Percentiles rank a stretch among this genome's conserved stretches.
phyloP scores from a whole-genome alignment of 2,888 invertebrate species.

The Autographa pulchrina region DNA sequence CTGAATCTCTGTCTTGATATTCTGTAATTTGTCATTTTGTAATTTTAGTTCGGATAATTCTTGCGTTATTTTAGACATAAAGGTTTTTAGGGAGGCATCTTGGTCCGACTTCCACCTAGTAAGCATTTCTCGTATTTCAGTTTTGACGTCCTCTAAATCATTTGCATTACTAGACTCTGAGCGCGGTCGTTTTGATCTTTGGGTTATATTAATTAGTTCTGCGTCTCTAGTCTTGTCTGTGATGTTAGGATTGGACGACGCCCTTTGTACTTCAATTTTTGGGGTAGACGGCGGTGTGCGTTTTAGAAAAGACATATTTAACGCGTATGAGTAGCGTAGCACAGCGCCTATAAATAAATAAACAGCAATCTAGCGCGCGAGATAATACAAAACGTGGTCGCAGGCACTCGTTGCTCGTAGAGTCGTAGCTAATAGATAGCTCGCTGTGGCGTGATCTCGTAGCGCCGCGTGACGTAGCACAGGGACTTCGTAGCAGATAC shows the following conservation, averaged over 20 bases:
- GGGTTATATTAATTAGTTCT: not conserved
- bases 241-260: not conserved
- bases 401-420: too few relatives aligned
- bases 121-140: conserved; percentile 18
- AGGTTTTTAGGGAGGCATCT: conserved; percentile 5
- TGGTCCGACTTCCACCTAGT: conserved; percentile 9
- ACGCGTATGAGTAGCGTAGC: not conserved
- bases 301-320: conserved; percentile 4
- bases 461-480: too few relatives aligned
- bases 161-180: not conserved
- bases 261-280: conserved; percentile 1
- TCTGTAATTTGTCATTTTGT: conserved; percentile 3
- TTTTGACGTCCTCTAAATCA: conserved; percentile 13
- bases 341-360: not conserved
- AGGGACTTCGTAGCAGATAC: too few relatives aligned
- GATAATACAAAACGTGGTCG: too few relatives aligned
- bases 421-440: too few relatives aligned
- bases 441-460: too few relatives aligned
- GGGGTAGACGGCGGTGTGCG: conserved; percentile 6
- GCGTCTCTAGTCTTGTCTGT: not conserved
- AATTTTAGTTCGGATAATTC: conserved; percentile 17
- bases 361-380: too few relatives aligned
- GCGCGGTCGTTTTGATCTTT: conserved; percentile 7
- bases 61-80: conserved; percentile 18
- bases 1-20: conserved; percentile 13